A percentile compares a stretch with the other conserved stretches of the same genome.
These are phyloP conservation scores for Myiotriccus ornatus DNA, from an alignment of 2,797 vertebrate species.

Conservation along the genomic window DNA sequence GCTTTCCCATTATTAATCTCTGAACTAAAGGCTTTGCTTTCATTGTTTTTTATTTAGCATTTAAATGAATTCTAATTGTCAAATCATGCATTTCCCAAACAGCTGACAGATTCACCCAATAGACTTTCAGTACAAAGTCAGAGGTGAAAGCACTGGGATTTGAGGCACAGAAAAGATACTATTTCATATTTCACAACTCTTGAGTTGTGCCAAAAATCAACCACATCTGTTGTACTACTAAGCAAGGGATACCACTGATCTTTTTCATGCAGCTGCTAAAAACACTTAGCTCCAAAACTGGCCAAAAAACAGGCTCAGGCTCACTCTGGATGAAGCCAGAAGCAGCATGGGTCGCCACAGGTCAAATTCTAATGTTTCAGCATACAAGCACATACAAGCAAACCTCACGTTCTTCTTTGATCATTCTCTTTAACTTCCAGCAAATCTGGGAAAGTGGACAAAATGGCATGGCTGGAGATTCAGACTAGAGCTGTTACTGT, in stretches of 20 bases:
- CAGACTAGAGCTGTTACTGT: neutral
- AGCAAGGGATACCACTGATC: neutral
- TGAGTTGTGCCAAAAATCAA: neutral
- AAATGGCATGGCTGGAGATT: neutral
- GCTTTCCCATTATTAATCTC: neutral
- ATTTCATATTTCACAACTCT: neutral
- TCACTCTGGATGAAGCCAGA: neutral
- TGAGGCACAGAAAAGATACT: neutral
- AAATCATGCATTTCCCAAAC: neutral
- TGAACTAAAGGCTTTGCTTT: neutral
- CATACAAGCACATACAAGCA: neutral
- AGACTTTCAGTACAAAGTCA: neutral
- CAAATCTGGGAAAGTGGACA: neutral
- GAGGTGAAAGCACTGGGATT: neutral
- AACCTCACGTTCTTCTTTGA: neutral
- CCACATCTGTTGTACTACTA: neutral
- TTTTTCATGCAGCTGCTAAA: neutral
- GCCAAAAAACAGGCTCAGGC: neutral
- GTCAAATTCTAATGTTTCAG: neutral
- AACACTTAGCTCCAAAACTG: neutral
- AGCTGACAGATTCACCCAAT: neutral
- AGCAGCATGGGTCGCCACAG: neutral
- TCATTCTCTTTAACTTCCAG: neutral
- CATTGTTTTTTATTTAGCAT: neutral
- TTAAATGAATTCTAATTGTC: neutral